Base-by-base conservation (phyloP, 2,888 invertebrate species). In the Piscicola geometra region DNA sequence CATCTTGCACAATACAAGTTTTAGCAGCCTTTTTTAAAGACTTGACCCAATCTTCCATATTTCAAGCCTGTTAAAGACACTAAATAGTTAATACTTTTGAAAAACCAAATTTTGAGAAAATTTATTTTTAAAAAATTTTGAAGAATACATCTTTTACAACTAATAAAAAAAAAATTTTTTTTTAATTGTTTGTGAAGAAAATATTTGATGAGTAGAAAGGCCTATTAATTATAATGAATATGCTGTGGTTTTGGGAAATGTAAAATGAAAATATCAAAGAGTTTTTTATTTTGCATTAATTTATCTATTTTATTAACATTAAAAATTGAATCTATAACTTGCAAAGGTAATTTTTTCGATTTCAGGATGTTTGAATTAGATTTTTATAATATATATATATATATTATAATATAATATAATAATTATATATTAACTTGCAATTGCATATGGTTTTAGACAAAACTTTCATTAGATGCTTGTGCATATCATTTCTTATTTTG, bases 1-100 rank as follows among this genome's bases (percentile, higher is more conserved):
- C 83, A 77, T 84, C 83, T 80, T 84, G 84, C 78, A 83, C 78
- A 52, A 85, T 75, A 71, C 83, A 83, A n/a, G 84, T 84, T 82
- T 85, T 85, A 72, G 83, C 81, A 30, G 84, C 82, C 18, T 32
- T 64, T 56, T 77, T 72, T 28, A 78, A 64, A 9, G 33, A 41
- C 25, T 76, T 75, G 18, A 60, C 41, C 78, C 78, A 78, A 71
- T 32, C 47, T 1, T 33, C 60, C 73, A 73, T 73, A n/a, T 60
- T n/a, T 25, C 28, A 28, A 41, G 15, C 2, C 2, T 15, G 41
- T 5, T 28, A 47, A 52, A 52, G n/a, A 25, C n/a, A 3, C 3
- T 21, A 56, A 56, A 56, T 25, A 56, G 21, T 25, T 18, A 5
- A 15, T 56, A 56, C 5, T 56, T 56, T 56, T 18, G 3, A 56